Conservation (phyloP, 2,888 invertebrate genomes). For the Pseudococcus jackbeardsleyi region DNA sequence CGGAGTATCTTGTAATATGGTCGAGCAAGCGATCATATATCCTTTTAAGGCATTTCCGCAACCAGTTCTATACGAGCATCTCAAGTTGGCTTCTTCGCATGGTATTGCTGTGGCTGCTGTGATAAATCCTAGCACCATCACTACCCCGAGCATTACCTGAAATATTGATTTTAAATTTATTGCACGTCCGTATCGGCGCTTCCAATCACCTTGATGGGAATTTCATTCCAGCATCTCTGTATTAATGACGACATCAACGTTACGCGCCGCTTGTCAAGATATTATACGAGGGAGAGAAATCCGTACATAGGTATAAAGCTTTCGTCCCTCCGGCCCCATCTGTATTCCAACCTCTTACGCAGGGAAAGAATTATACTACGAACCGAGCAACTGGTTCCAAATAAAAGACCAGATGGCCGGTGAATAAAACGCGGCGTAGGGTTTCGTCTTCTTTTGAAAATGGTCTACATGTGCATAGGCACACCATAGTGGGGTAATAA, state of each 20-base stretch:
- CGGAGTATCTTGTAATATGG: constrained; percentile 75
- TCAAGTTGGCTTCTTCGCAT: constrained; percentile 79
- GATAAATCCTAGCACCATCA: constrained; percentile 66
- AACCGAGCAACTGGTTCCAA: constrained; percentile 54
- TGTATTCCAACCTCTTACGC: background rate
- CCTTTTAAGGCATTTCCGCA: constrained; percentile 84
- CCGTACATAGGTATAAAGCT: background rate
- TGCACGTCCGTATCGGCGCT: constrained; percentile 33
- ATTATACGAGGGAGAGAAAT: background rate
- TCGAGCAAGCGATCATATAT: constrained; percentile 81
- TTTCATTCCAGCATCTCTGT: background rate
- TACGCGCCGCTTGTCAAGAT: background rate
- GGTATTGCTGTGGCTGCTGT: constrained; percentile 69
- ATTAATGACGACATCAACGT: constrained; percentile 29
- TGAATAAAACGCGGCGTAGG: constrained; percentile 45
- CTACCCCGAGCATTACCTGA: constrained; percentile 66
- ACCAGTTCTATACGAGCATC: constrained; percentile 82
- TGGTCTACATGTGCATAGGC: constrained; percentile 10
- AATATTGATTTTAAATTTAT: constrained; percentile 57
- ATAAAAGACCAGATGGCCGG: constrained; percentile 58
- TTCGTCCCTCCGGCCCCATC: background rate
- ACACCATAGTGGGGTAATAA: constrained; percentile 13
- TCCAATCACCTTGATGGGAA: constrained; percentile 40
- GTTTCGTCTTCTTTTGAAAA: constrained; percentile 34
- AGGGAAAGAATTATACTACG: background rate